Percentiles rank a stretch among this genome's conserved stretches.
Evolutionary conservation across 2,888 invertebrate species (phyloP).

Genomic region (Acrocera orbiculus): DNA sequence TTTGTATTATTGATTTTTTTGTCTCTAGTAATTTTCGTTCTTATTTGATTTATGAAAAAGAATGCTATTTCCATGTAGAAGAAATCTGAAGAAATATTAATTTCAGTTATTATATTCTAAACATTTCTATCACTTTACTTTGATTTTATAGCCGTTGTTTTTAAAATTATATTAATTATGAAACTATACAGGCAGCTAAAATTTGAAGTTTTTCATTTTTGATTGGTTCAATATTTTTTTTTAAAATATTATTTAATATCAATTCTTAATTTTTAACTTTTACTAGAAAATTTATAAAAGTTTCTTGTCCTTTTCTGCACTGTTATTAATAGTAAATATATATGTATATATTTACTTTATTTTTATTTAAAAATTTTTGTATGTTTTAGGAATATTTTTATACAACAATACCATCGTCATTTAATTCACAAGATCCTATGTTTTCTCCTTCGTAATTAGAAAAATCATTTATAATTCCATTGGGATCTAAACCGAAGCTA

Average conservation of each 20-base stretch:
- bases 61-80: too few species aligned
- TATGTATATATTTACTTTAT: slow-evolving; percentile 12
- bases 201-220: background rate
- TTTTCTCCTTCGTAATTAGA: slow-evolving; percentile 39
- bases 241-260: background rate
- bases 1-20: too few species aligned
- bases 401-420: slow-evolving; percentile 30
- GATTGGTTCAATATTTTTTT: background rate
- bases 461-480: slow-evolving; percentile 34
- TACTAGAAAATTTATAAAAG: slow-evolving; percentile 8
- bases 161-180: too few species aligned
- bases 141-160: too few species aligned
- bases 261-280: slow-evolving; percentile 1
- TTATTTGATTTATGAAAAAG: too few species aligned
- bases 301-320: slow-evolving; percentile 4
- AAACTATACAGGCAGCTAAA: too few species aligned
- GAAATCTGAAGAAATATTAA: too few species aligned
- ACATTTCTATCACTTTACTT: too few species aligned
- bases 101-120: too few species aligned
- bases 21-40: too few species aligned
- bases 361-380: slow-evolving; percentile 13
- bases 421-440: slow-evolving; percentile 37
- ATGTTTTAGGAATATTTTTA: slow-evolving; percentile 16
- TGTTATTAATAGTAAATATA: too few species aligned
- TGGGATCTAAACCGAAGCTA: slow-evolving; percentile 31